Percentiles rank a stretch among this genome's conserved stretches.
Conservation (phyloP, 2,113 vertebrate species). For the Excalfactoria chinensis region DNA sequence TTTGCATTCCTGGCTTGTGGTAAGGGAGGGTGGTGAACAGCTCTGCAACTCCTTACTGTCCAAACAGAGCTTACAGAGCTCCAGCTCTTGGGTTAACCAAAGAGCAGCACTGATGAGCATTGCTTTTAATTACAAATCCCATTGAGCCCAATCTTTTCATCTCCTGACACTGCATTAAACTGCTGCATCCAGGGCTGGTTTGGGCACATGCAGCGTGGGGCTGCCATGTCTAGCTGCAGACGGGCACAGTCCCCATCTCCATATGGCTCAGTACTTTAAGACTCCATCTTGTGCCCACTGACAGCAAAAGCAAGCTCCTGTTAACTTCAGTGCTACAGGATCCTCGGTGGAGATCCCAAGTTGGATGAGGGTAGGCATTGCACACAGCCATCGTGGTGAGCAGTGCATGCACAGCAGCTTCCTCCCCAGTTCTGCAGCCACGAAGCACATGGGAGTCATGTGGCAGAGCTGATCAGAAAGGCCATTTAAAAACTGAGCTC, state of each 20-base stretch:
- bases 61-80: rapidly evolving
- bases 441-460: background rate
- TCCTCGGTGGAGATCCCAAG: rapidly evolving
- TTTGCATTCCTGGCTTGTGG: background rate
- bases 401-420: conserved; percentile 14
- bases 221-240: background rate
- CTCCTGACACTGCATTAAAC: rapidly evolving
- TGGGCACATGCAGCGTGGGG: rapidly evolving
- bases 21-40: background rate
- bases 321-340: rapidly evolving
- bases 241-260: rapidly evolving
- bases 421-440: background rate
- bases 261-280: rapidly evolving
- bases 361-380: background rate
- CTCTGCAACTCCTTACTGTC: background rate
- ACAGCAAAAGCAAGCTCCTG: background rate
- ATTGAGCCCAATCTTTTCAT: rapidly evolving
- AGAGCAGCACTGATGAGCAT: background rate
- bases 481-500: conserved; percentile 27
- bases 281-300: conserved; percentile 20
- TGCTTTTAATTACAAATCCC: rapidly evolving
- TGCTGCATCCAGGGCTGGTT: rapidly evolving
- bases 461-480: conserved; percentile 38
- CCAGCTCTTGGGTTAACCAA: background rate
- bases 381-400: background rate